A percentile compares a stretch with the other conserved stretches of the same genome.
Conservation (phyloP, 2,888 invertebrate species). For the Cryptus armator region DNA sequence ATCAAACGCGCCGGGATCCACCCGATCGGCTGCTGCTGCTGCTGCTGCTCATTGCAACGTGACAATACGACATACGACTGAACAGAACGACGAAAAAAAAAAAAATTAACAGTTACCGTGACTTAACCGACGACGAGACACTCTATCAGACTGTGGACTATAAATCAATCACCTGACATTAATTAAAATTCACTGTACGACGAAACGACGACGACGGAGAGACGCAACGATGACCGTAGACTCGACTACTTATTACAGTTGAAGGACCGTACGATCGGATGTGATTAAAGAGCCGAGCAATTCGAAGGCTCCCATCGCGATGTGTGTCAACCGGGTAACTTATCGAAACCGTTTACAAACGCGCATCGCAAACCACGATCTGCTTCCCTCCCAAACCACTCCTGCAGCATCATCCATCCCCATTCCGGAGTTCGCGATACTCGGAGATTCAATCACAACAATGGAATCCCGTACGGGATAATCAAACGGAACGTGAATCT, state of each 20-base stretch:
- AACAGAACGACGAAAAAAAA: constrained; percentile 33
- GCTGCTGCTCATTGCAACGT: constrained; percentile 23
- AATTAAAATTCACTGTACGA: constrained; percentile 9
- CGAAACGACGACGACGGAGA: constrained; percentile 36
- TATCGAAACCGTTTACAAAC: constrained; percentile 38
- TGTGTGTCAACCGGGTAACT: constrained; percentile 28
- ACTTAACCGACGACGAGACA: constrained; percentile 60
- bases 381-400: constrained; percentile 62
- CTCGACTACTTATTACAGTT: constrained; percentile 41
- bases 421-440: constrained; percentile 61
- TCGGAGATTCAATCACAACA: constrained; percentile 46
- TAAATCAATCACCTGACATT: constrained; percentile 34
- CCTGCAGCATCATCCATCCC: constrained; percentile 53
- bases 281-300: constrained; percentile 58
- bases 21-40: constrained; percentile 28
- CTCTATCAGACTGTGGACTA: constrained; percentile 21
- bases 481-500: constrained; percentile 22
- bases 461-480: constrained; percentile 29
- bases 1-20: constrained; percentile 22
- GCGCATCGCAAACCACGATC: constrained; percentile 28
- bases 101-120: constrained; percentile 27
- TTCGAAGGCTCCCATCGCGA: constrained; percentile 39
- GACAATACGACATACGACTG: constrained; percentile 29
- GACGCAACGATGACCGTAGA: constrained; percentile 50
- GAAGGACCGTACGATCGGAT: constrained; percentile 50